phyloP scores from a whole-genome alignment of 2,888 invertebrate species.

The Rugalucina vietnamica region DNA sequence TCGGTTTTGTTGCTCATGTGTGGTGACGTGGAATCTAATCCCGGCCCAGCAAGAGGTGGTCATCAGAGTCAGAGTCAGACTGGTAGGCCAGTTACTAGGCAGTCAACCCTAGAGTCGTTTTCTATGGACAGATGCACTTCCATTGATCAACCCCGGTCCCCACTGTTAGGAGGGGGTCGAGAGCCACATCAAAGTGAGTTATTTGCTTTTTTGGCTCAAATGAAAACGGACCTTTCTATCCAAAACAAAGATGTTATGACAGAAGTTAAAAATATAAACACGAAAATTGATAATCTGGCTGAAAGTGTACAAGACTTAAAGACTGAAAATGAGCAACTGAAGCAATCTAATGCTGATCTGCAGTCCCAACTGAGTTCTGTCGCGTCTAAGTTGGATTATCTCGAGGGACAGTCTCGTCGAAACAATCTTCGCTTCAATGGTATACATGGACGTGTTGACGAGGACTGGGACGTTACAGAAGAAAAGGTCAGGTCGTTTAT shows the following conservation, averaged over 20 bases:
- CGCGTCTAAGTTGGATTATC: constrained; percentile 1
- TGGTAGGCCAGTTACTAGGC: background rate
- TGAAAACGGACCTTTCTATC: too few relatives aligned
- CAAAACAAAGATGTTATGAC: background rate
- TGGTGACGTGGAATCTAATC: constrained; percentile 18
- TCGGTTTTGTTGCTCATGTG: background rate
- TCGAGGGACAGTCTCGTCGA: background rate
- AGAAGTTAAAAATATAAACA: background rate
- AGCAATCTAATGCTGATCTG: background rate
- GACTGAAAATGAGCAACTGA: constrained; percentile 18
- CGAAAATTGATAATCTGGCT: background rate
- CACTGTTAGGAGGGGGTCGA: background rate
- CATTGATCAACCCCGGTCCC: background rate
- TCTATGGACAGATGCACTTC: background rate
- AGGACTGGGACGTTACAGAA: constrained; percentile 17
- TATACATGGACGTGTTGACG: background rate
- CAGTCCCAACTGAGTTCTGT: constrained; percentile 5
- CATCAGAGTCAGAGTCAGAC: background rate
- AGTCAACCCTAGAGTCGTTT: background rate
- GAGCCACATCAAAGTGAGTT: background rate
- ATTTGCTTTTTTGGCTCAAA: background rate
- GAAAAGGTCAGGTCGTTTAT: constrained; percentile 14
- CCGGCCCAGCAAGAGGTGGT: background rate
- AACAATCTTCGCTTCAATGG: constrained; percentile 15
- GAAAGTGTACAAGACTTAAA: constrained; percentile 11